Base-by-base conservation (phyloP, 1,140 invertebrate genomes). In the Zaprionus kolodkinae region DNA sequence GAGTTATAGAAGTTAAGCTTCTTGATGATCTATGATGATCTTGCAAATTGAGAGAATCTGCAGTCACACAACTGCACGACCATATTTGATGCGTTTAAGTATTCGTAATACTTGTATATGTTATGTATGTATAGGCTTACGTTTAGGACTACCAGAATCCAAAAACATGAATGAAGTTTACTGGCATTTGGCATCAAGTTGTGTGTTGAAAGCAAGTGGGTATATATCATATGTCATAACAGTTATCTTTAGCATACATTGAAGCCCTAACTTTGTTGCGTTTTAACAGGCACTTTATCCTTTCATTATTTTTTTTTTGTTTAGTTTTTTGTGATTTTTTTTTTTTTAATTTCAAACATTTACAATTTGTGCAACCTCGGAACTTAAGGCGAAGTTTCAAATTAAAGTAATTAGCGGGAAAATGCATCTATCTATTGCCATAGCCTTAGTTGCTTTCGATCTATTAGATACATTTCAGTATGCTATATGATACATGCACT, bases 181-280 rank as follows among this genome's bases (percentile, higher is more conserved):
- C 67, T 54, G 60, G 50, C 57, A 73, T 73, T 73, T 75, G 72
- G 72, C 72, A 57, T 70, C 43, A 21, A 73, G 50, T 57, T 69
- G 10, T 60, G 27, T 60, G 27, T 60, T 60, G 27, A 36, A 30
- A 27, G 43, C 56, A 48, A 38, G 33, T 40, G 33, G 35, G 27
- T 36, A n/a, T 25, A 63, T 63, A 63, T 63, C 54, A 57, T 48
- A 12, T 48, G 15, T 15, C 11, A 45, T 52, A 73, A 35, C 27
- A 66, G 15, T 64, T 61, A 61, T 61, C 17, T 15, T 50, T 48
- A 64, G 52, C 61, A 45, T 61, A 25, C 36, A 55, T 38, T 38
- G 38, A 50, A 72, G 71, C 80, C 80, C 48, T 73, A 86, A 87
- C 82, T 79, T 86, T 80, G 82, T 86, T 87, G 82, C 76, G 81